Evolutionary conservation across 2,113 vertebrate genomes (phyloP).

Genomic region (Hylia prasina): DNA sequence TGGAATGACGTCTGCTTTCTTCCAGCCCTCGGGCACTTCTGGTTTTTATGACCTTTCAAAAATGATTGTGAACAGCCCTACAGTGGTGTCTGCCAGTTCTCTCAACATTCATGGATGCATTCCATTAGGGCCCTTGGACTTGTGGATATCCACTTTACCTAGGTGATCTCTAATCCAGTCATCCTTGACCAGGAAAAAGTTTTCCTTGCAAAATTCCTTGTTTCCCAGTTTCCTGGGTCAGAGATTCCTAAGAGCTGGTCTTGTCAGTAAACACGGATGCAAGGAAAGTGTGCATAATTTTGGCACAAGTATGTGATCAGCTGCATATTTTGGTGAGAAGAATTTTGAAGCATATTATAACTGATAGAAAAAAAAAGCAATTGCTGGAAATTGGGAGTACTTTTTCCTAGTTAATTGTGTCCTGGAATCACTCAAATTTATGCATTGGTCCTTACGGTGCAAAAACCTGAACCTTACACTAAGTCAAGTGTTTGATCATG

Average conservation of each 20-base stretch:
- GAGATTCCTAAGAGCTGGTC: not conserved
- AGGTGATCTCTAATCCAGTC: not conserved
- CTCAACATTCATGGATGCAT: not conserved
- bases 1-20: not conserved
- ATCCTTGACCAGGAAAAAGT: not conserved
- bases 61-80: not conserved
- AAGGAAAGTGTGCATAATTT: not conserved
- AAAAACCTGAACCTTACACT: not conserved
- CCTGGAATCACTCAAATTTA: not conserved
- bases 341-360: not conserved
- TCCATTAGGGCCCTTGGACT: not conserved
- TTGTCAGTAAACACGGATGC: rapidly evolving
- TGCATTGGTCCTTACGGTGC: not conserved
- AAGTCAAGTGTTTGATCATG: not conserved
- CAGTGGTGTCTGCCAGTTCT: not conserved
- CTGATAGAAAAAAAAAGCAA: not conserved
- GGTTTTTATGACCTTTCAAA: not conserved
- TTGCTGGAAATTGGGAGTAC: not conserved
- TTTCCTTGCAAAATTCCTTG: not conserved
- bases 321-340: not conserved
- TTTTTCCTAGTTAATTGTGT: not conserved
- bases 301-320: not conserved
- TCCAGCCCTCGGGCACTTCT: not conserved
- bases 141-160: not conserved
- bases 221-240: not conserved